phyloP scores from a whole-genome alignment of 2,113 vertebrate species.

The Neogale vison region DNA sequence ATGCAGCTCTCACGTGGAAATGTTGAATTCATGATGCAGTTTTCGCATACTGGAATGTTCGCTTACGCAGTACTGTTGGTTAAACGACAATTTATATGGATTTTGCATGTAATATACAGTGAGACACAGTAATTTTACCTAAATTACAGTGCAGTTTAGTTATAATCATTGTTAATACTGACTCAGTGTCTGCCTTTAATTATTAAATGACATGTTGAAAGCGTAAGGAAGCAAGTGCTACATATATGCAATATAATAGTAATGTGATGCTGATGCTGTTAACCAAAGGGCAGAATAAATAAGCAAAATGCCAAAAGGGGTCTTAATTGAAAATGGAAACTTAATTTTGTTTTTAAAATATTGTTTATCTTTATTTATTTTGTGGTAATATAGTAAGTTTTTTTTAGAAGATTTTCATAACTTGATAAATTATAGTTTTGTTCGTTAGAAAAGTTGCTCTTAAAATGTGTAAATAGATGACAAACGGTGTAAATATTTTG shows the following conservation, averaged over 20 bases:
- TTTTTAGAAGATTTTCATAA: constrained; percentile 87
- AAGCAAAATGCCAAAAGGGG: constrained; percentile 88
- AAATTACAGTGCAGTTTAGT: constrained; percentile 85
- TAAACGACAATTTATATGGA: constrained; percentile 76
- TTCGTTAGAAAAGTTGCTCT: constrained; percentile 89
- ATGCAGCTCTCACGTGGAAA: constrained; percentile 78
- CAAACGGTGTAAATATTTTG: constrained; percentile 91
- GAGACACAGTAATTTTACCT: constrained; percentile 85
- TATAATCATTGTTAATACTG: constrained; percentile 82
- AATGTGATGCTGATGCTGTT: constrained; percentile 82
- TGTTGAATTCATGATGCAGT: constrained; percentile 79
- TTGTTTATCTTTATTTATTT: constrained; percentile 92
- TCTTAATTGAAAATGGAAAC: constrained; percentile 86
- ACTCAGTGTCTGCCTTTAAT: constrained; percentile 81
- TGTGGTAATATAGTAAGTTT: constrained; percentile 87
- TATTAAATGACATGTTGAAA: constrained; percentile 77
- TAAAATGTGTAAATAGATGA: constrained; percentile 89
- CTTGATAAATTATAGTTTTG: constrained; percentile 91
- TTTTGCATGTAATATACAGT: constrained; percentile 80
- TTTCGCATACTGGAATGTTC: constrained; percentile 80
- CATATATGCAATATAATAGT: constrained; percentile 82
- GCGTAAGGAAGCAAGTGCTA: constrained; percentile 72
- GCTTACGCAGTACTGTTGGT: constrained; percentile 75
- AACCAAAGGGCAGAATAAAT: constrained; percentile 87
- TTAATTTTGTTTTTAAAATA: constrained; percentile 87